These are phyloP conservation scores for Pollenia griseotomentosa DNA, from an alignment of 2,888 invertebrate genomes.

Conservation along the genomic window DNA sequence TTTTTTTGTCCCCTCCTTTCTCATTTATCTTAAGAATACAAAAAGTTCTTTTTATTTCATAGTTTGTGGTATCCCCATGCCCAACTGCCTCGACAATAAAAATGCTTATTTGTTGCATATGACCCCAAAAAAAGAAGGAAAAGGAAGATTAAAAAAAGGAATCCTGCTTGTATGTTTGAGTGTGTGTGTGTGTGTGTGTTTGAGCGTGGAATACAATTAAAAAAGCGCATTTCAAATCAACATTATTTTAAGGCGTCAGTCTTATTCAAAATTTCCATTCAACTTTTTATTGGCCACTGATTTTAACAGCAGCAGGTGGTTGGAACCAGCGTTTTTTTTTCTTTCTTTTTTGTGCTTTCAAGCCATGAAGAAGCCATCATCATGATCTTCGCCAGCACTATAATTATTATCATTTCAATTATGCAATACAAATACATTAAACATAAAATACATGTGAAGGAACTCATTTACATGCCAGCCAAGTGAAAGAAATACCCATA, in stretches of 20 bases:
- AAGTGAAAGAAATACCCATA: not conserved
- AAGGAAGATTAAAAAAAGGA: slow-evolving; percentile 15
- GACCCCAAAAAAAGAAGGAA: slow-evolving; percentile 25
- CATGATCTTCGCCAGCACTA: not conserved
- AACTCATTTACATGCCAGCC: not conserved
- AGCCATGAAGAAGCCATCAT: slow-evolving; percentile 31
- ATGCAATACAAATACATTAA: not conserved
- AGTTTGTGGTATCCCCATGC: slow-evolving; percentile 2
- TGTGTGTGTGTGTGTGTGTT: not conserved
- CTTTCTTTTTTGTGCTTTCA: not conserved
- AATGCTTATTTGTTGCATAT: slow-evolving; percentile 67
- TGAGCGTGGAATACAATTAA: slow-evolving; percentile 45
- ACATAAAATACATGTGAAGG: not conserved
- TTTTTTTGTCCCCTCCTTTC: slow-evolving; percentile 4
- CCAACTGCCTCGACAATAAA: slow-evolving; percentile 62
- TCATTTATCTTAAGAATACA: not conserved
- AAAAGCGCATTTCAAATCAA: slow-evolving; percentile 41
- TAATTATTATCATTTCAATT: slow-evolving; percentile 12
- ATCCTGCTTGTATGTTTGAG: slow-evolving; percentile 10
- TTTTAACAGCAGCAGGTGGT: slow-evolving; percentile 71
- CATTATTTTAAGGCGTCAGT: slow-evolving; percentile 61
- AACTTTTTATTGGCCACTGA: slow-evolving; percentile 52
- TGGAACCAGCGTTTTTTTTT: not conserved
- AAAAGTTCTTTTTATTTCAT: not conserved
- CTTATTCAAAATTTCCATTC: slow-evolving; percentile 47